Percentiles rank a stretch among this genome's conserved stretches.
Conservation (phyloP, 2,888 invertebrate genomes). For the Pinctada fucata region DNA sequence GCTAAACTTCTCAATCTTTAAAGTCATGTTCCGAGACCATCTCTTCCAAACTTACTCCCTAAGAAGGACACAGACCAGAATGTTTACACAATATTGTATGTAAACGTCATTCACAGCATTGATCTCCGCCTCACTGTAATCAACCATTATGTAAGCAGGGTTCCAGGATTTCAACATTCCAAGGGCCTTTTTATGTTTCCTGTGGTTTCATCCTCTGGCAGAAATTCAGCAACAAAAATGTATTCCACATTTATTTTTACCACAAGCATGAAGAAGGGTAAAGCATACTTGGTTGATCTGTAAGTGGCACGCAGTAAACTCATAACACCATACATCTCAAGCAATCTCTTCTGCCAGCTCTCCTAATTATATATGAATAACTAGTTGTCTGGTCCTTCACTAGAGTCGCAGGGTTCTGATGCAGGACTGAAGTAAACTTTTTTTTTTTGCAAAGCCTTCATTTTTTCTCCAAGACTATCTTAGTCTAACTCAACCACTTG, state of each 20-base stretch:
- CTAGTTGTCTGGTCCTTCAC: slow-evolving; percentile 4
- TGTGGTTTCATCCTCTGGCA: slow-evolving; percentile 23
- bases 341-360: slow-evolving; percentile 13
- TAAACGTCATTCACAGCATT: no score
- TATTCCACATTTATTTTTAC: slow-evolving; percentile 26
- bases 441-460: no score
- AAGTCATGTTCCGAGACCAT: no score
- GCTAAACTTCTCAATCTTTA: no score
- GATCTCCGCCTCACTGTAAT: no score
- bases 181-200: slow-evolving; percentile 7
- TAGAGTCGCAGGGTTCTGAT: background rate
- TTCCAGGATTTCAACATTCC: slow-evolving; percentile 21
- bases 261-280: slow-evolving; percentile 13
- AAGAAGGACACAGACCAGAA: no score
- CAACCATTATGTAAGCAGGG: slow-evolving; percentile 25
- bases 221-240: slow-evolving; percentile 22
- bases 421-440: background rate
- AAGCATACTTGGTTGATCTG: slow-evolving; percentile 17
- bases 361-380: slow-evolving; percentile 18
- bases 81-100: no score
- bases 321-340: slow-evolving; percentile 11
- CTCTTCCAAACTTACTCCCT: no score
- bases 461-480: no score
- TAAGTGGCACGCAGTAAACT: slow-evolving; percentile 25
- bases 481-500: no score